Conservation (phyloP, 2,113 vertebrate species). For the Gadus chalcogrammus region DNA sequence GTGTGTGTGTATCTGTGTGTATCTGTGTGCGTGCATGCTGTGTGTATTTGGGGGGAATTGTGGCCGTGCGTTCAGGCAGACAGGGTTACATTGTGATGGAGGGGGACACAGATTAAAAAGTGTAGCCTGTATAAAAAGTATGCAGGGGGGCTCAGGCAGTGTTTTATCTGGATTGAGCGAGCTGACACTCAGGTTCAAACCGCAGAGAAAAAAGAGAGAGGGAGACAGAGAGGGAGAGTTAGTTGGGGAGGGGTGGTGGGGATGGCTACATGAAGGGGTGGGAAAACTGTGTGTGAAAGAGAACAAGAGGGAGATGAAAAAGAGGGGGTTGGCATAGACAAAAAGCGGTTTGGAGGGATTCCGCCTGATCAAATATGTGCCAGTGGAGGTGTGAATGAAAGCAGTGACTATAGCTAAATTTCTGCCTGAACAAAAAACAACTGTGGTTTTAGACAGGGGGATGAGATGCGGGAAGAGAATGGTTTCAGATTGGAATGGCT, state of each 20-base stretch:
- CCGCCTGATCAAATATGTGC: slow-evolving; percentile 72
- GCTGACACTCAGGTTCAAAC: slow-evolving; percentile 48
- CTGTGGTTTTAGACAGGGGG: slow-evolving; percentile 34
- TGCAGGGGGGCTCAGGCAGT: slow-evolving; percentile 55
- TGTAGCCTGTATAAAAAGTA: slow-evolving; percentile 55
- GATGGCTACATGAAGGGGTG: slow-evolving; percentile 45
- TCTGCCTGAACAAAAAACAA: slow-evolving; percentile 55
- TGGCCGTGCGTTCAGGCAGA: slow-evolving; percentile 15
- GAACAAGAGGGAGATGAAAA: slow-evolving; percentile 64
- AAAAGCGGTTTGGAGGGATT: slow-evolving; percentile 58
- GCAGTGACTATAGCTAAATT: slow-evolving; percentile 68
- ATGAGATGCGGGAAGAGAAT: slow-evolving; percentile 20
- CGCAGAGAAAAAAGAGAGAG: slow-evolving; percentile 6
- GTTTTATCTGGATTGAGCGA: slow-evolving; percentile 41
- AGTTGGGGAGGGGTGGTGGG: slow-evolving; percentile 24
- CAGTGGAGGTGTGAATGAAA: slow-evolving; percentile 72
- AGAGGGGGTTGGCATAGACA: slow-evolving; percentile 52
- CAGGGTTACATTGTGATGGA: slow-evolving; percentile 41
- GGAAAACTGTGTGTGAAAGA: slow-evolving; percentile 71
- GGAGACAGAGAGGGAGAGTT: slow-evolving; percentile 32
- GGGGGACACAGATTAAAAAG: slow-evolving; percentile 58
- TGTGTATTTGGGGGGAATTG: background rate
- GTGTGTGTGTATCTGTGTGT: too few species aligned
- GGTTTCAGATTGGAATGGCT: slow-evolving; percentile 30
- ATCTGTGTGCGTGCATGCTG: background rate